Percentiles rank a stretch among this genome's conserved stretches.
phyloP scores from a whole-genome alignment of 2,113 vertebrate species.

The Antigone vipio region DNA sequence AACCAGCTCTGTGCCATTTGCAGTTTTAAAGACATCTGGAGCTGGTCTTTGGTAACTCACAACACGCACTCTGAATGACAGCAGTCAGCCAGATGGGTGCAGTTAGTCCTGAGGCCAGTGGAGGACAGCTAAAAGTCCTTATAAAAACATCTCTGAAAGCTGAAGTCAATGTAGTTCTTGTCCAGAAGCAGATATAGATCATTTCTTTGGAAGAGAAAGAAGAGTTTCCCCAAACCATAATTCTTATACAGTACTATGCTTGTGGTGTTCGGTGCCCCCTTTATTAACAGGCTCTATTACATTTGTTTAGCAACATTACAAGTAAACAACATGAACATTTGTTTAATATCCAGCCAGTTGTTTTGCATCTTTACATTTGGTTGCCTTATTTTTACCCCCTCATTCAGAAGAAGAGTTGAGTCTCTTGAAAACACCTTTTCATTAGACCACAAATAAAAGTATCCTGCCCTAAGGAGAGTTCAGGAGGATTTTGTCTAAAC shows the following conservation, averaged over 20 bases:
- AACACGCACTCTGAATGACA: background rate
- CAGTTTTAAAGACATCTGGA: background rate
- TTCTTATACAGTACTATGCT: background rate
- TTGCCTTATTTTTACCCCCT: background rate
- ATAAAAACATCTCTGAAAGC: background rate
- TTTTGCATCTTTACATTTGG: background rate
- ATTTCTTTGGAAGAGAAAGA: background rate
- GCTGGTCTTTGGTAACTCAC: background rate
- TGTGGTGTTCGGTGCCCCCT: accelerated
- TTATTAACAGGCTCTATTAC: background rate
- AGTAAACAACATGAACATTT: background rate
- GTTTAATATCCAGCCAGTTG: background rate
- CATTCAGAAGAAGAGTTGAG: background rate
- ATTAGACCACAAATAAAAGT: background rate
- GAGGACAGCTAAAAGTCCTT: background rate
- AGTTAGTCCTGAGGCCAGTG: background rate
- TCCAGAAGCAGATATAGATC: background rate
- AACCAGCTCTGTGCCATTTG: background rate
- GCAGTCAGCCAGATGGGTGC: background rate
- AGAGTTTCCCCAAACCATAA: background rate
- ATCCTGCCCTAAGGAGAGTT: background rate
- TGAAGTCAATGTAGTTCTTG: background rate
- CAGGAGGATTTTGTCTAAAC: background rate
- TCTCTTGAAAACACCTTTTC: background rate
- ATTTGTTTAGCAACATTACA: background rate